A percentile compares a stretch with the other conserved stretches of the same genome.
Evolutionary conservation across 1,140 invertebrate species (phyloP).

Genomic region (Zaprionus tsacasi): DNA sequence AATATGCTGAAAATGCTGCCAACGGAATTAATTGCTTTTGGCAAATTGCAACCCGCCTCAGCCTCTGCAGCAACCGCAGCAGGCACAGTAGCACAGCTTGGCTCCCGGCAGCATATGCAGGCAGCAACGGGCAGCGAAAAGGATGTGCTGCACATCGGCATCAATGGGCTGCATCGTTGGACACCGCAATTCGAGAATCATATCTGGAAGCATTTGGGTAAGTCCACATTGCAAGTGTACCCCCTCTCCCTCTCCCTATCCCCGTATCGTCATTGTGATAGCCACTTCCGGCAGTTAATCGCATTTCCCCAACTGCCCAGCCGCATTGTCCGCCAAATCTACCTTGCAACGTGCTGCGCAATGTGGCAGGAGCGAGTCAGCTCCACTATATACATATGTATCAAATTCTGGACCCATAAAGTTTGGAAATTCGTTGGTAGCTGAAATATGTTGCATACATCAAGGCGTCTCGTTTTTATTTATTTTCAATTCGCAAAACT

Average conservation of each 20-base stretch:
- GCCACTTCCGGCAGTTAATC: constrained; percentile 64
- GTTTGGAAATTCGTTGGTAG: not conserved
- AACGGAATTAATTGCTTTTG: constrained; percentile 83
- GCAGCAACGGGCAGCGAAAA: constrained; percentile 27
- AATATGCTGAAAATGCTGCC: constrained; percentile 83
- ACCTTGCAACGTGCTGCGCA: constrained; percentile 21
- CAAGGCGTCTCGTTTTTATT: not conserved
- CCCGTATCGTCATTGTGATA: not conserved
- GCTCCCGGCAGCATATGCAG: constrained; percentile 42
- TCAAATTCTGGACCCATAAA: constrained; percentile 4
- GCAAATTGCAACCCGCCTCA: constrained; percentile 76
- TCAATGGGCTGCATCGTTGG: constrained; percentile 82
- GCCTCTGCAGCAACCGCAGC: constrained; percentile 27
- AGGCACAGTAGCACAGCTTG: constrained; percentile 1
- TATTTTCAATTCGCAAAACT: constrained; percentile 1
- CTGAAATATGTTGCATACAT: constrained; percentile 12
- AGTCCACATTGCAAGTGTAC: constrained; percentile 26
- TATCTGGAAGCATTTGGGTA: constrained; percentile 84
- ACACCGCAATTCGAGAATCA: constrained; percentile 80
- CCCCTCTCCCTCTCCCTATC: not conserved
- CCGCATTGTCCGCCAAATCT: constrained; percentile 64
- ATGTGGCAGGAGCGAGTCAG: not conserved
- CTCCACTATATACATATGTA: not conserved
- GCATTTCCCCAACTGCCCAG: constrained; percentile 56
- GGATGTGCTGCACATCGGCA: constrained; percentile 76